phyloP scores from a whole-genome alignment of 1,140 invertebrate species.

The Trialeurodes vaporariorum region DNA sequence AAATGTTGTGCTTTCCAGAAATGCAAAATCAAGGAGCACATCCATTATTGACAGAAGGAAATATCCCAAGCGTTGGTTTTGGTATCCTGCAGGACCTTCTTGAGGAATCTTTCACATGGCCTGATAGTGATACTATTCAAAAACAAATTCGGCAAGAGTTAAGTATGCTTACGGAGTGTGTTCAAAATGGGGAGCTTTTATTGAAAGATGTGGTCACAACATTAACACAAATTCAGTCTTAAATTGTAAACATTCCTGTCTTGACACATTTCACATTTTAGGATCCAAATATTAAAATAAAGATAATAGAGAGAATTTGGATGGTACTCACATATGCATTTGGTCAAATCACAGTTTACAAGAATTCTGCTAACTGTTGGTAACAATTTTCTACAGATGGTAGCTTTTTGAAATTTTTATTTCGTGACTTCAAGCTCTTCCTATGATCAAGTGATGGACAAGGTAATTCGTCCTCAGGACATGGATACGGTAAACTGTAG shows the following conservation, averaged over 20 bases:
- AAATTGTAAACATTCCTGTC: too few species aligned
- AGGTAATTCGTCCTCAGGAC: conserved; percentile 21
- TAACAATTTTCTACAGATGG: neutral
- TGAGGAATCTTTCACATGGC: neutral
- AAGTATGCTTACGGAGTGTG: neutral
- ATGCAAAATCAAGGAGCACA: neutral
- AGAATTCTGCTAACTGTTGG: neutral
- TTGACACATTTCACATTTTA: too few species aligned
- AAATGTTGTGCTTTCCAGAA: conserved; percentile 3
- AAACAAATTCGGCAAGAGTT: neutral
- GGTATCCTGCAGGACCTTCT: neutral
- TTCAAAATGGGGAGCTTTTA: neutral
- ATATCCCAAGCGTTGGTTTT: neutral
- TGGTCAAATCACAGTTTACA: too few species aligned
- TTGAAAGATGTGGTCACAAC: neutral
- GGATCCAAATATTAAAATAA: too few species aligned
- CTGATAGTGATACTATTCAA: neutral
- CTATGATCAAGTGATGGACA: conserved; percentile 23
- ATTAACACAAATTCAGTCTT: neutral
- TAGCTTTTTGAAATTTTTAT: neutral
- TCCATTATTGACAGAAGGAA: neutral
- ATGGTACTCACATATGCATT: too few species aligned
- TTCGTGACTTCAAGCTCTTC: neutral
- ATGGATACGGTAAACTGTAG: conserved; percentile 21
- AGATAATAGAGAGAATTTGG: too few species aligned